phyloP scores from a whole-genome alignment of 2,888 invertebrate genomes.

The Oligia fasciuncula region DNA sequence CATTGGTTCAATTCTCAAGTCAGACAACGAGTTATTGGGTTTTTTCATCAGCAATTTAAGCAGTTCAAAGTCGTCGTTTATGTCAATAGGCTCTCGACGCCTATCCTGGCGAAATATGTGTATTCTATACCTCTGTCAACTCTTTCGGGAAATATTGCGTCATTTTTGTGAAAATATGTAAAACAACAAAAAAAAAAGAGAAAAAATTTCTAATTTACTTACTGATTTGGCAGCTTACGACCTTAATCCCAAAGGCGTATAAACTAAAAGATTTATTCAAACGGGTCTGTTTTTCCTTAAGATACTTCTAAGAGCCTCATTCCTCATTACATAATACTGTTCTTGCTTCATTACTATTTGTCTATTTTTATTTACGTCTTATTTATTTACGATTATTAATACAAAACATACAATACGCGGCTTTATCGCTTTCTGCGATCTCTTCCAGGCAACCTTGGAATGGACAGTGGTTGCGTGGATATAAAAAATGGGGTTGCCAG shows the following conservation, averaged over 20 bases:
- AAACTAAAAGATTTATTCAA: slow-evolving; percentile 37
- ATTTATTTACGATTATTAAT: too few species aligned
- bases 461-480: too few species aligned
- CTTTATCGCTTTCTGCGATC: too few species aligned
- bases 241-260: neutral
- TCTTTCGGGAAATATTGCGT: neutral
- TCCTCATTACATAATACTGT: slow-evolving; percentile 6
- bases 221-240: neutral
- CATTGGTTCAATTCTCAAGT: neutral
- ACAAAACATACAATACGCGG: too few species aligned
- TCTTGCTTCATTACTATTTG: slow-evolving; percentile 13
- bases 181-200: neutral
- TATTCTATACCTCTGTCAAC: neutral
- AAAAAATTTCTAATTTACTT: neutral
- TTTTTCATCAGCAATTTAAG: neutral
- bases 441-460: too few species aligned
- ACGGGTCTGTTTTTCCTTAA: slow-evolving; percentile 33
- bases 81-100: neutral
- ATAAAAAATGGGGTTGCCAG: too few species aligned
- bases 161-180: neutral
- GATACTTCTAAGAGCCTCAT: slow-evolving; percentile 24
- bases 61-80: neutral
- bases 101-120: too few species aligned
- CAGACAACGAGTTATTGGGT: neutral
- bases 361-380: slow-evolving; percentile 44